Percentiles rank a stretch among this genome's conserved stretches.
These are phyloP conservation scores for Nomada fabriciana DNA, from an alignment of 2,888 invertebrate species.

Conservation along the genomic window DNA sequence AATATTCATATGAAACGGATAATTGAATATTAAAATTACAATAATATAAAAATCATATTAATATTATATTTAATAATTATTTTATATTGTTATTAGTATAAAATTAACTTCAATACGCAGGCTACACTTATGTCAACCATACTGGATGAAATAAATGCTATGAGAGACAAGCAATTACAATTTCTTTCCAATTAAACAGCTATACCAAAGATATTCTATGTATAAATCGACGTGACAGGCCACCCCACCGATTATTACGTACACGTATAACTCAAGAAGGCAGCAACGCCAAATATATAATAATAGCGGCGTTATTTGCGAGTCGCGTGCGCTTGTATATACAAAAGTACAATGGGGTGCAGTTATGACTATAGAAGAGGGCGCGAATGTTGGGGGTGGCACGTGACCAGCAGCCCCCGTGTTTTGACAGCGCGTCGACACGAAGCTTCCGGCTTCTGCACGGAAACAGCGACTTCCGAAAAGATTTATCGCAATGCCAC, in stretches of 20 bases:
- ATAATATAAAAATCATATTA: too few relatives aligned
- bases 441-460: slow-evolving; percentile 76
- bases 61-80: too few relatives aligned
- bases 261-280: not conserved
- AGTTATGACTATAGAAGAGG: slow-evolving; percentile 76
- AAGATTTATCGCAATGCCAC: slow-evolving; percentile 78
- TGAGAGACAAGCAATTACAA: not conserved
- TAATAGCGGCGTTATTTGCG: slow-evolving; percentile 48
- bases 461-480: slow-evolving; percentile 72
- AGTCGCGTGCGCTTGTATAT: slow-evolving; percentile 58
- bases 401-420: slow-evolving; percentile 79
- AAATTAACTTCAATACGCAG: too few relatives aligned
- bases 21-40: too few relatives aligned
- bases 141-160: not conserved
- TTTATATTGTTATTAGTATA: too few relatives aligned
- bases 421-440: slow-evolving; percentile 82
- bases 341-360: slow-evolving; percentile 59
- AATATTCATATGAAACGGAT: too few relatives aligned
- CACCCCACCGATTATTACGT: not conserved
- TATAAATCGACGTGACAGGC: not conserved
- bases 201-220: not conserved
- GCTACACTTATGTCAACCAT: too few relatives aligned
- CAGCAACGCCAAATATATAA: slow-evolving; percentile 11
- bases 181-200: slow-evolving; percentile 14
- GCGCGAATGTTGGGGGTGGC: slow-evolving; percentile 77